Conservation (phyloP, 1,140 invertebrate species). For the Leptinotarsa lineolata region DNA sequence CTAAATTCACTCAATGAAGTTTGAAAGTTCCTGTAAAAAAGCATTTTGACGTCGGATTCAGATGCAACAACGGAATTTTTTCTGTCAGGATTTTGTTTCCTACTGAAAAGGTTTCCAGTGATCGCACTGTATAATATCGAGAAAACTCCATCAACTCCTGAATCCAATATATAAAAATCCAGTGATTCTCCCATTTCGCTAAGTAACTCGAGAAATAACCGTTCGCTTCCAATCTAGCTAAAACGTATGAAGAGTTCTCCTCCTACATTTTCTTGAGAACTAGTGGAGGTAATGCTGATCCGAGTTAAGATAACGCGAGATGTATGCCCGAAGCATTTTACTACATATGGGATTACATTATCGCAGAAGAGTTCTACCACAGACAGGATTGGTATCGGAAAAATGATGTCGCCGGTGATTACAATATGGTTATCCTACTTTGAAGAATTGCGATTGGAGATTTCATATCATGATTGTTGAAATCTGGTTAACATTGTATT, state of each 20-base stretch:
- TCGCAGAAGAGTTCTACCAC: neutral
- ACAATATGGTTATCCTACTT: too few relatives aligned
- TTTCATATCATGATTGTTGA: too few relatives aligned
- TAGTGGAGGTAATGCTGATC: conserved; percentile 2
- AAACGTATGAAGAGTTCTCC: conserved; percentile 1
- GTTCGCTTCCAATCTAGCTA: conserved; percentile 5
- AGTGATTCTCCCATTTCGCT: conserved; percentile 5
- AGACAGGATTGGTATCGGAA: neutral
- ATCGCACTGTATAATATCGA: too few relatives aligned
- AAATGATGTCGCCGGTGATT: neutral
- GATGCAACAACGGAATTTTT: too few relatives aligned
- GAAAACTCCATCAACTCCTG: neutral
- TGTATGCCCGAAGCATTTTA: neutral
- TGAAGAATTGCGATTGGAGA: too few relatives aligned
- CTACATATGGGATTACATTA: neutral
- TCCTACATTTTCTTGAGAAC: conserved; percentile 4
- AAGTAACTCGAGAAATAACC: conserved; percentile 1
- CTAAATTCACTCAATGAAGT: too few relatives aligned
- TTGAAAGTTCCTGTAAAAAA: too few relatives aligned
- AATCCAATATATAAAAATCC: conserved; percentile 7
- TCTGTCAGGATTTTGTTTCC: too few relatives aligned
- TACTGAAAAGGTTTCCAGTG: too few relatives aligned
- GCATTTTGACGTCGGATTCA: too few relatives aligned
- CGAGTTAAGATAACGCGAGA: neutral
- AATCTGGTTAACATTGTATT: too few relatives aligned